These are phyloP conservation scores for Pteruthius melanotis DNA, from an alignment of 2,113 vertebrate genomes.

Conservation along the genomic window DNA sequence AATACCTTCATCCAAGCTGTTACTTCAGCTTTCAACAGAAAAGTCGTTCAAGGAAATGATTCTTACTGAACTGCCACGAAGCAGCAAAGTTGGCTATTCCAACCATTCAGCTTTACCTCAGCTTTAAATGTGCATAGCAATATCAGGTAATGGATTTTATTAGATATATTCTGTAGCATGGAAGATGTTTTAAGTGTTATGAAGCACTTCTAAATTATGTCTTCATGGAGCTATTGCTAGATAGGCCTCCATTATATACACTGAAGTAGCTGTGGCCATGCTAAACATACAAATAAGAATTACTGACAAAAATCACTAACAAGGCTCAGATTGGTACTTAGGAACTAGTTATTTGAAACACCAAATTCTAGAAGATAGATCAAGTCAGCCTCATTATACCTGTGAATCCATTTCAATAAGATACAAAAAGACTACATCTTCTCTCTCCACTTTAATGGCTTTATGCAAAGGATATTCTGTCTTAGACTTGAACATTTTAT, in stretches of 20 bases:
- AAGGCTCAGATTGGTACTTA: background rate
- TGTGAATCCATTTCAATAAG: conserved; percentile 98
- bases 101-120: background rate
- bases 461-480: conserved; percentile 96
- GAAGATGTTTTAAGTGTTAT: background rate
- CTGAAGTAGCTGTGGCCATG: background rate
- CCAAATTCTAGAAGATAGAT: background rate
- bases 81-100: background rate
- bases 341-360: background rate
- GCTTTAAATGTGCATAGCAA: background rate
- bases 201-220: background rate
- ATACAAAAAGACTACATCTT: conserved; percentile 97
- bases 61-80: background rate
- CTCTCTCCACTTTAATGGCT: conserved; percentile 95
- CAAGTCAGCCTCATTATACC: conserved; percentile 66
- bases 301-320: background rate
- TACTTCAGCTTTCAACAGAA: background rate
- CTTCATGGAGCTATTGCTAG: background rate
- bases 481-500: conserved; percentile 99
- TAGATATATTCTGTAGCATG: background rate
- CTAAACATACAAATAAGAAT: background rate
- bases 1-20: too few relatives aligned
- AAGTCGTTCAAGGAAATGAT: background rate
- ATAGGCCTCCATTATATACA: background rate
- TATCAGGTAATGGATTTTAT: background rate